A percentile compares a stretch with the other conserved stretches of the same genome.
Conservation (phyloP, 2,797 vertebrate species). For the Labroides dimidiatus region DNA sequence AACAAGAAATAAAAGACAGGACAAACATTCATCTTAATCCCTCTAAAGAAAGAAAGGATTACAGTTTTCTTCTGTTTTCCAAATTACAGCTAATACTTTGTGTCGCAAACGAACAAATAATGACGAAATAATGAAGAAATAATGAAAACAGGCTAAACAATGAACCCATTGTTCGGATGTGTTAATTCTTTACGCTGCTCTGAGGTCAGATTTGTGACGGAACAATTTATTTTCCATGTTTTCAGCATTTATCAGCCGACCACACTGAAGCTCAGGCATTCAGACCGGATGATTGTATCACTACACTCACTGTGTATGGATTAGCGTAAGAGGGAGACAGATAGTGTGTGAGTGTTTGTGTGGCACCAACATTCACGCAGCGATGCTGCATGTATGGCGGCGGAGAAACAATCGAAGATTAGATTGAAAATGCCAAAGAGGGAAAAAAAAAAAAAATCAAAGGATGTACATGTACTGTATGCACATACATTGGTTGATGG, state of each 20-base stretch:
- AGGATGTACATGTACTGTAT: slow-evolving; percentile 20
- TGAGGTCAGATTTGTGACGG: slow-evolving; percentile 48
- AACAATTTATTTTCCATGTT: slow-evolving; percentile 64
- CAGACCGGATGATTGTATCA: slow-evolving; percentile 52
- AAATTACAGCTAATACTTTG: slow-evolving; percentile 58
- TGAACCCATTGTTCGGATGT: slow-evolving; percentile 50
- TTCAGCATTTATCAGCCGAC: slow-evolving; percentile 59
- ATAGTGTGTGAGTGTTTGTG: slow-evolving; percentile 24
- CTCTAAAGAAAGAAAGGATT: slow-evolving; percentile 57
- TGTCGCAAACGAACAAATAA: slow-evolving; percentile 66
- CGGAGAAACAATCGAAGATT: slow-evolving; percentile 10
- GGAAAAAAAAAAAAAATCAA: slow-evolving; percentile 32
- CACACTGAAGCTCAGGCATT: slow-evolving; percentile 41
- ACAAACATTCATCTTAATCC: slow-evolving; percentile 56
- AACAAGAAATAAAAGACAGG: slow-evolving; percentile 27
- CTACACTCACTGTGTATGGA: slow-evolving; percentile 31
- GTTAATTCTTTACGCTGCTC: slow-evolving; percentile 51
- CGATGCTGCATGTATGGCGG: slow-evolving; percentile 6
- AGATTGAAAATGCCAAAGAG: slow-evolving; percentile 25
- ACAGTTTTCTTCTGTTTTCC: slow-evolving; percentile 58
- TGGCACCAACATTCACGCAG: not conserved
- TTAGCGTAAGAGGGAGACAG: slow-evolving; percentile 48
- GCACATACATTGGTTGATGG: slow-evolving; percentile 40
- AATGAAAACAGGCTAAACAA: slow-evolving; percentile 65
- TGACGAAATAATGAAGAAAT: slow-evolving; percentile 66